Base-by-base conservation (phyloP, 2,888 invertebrate species). In the Ophion slaviceki region DNA sequence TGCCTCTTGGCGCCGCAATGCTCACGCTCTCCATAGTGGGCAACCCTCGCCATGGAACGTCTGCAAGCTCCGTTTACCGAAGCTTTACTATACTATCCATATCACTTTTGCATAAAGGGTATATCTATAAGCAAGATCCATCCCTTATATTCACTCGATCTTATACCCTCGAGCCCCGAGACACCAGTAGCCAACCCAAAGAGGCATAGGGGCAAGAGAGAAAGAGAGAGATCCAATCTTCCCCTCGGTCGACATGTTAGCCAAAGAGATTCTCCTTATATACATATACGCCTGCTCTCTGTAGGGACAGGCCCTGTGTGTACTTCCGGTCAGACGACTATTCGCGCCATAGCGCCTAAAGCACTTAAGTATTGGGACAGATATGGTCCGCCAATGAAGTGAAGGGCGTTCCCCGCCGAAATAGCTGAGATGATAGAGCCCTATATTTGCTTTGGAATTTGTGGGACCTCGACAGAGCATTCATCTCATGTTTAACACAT, bases 81-180 rank as follows among this genome's bases (percentile, higher is more conserved):
- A 40, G 78, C 75, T 75, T 72, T 76, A 76, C 68, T 67, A 68
- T 68, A 68, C 76, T n/a, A 71, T 82, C 72, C 72, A 45, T 81
- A 77, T 70, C 72, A 71, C 70, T 76, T 76, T 66, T 71, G 40
- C 75, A 36, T 61, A 45, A 62, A n/a, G 67, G 53, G 59, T 68
- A 76, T 80, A 86, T 72, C 79, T 85, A 84, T 78, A 68, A 78
- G 77, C 78, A 87, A 80, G 71, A 71, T 82, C 81, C 86, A 70
- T 77, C 80, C 76, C 76, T 80, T 90, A 90, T 90, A 92, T 92
- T 91, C 90, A 89, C 91, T 89, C 90, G 89, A 91, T 90, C 90
- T 91, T 90, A 89, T 87, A 89, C 88, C 89, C 88, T 87, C 78
- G 82, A 47, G 72, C 68, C 75, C 74, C 57, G 66, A 77, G 76